A percentile compares a stretch with the other conserved stretches of the same genome.
These are phyloP conservation scores for Ochotona curzoniae DNA, from an alignment of 2,113 vertebrate species.

Conservation along the genomic window DNA sequence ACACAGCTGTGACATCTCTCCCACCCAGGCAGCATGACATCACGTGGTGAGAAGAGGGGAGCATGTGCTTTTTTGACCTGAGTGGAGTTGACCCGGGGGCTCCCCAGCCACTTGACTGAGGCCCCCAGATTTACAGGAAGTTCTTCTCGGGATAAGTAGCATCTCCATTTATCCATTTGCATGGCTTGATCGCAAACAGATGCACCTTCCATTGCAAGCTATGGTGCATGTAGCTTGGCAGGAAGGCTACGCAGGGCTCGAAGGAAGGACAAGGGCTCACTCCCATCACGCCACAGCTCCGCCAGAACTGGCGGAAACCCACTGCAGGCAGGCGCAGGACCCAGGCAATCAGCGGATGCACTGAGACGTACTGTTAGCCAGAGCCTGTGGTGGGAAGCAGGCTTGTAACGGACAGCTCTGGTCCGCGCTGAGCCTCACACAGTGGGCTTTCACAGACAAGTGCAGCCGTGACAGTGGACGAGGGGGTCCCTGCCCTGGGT, in stretches of 20 bases:
- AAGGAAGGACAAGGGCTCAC: slow-evolving; percentile 2
- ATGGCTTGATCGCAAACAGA: neutral
- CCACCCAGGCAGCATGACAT: neutral
- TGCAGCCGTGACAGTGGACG: neutral
- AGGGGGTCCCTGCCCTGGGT: too few species aligned
- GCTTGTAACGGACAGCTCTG: neutral
- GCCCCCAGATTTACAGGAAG: neutral
- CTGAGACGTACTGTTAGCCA: too few species aligned
- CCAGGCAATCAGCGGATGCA: neutral
- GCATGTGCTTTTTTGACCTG: neutral
- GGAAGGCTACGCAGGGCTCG: slow-evolving; percentile 11
- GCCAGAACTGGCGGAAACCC: neutral
- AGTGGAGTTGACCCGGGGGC: neutral
- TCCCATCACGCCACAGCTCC: neutral
- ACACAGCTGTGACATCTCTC: neutral
- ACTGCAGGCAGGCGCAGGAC: neutral
- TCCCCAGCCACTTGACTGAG: neutral
- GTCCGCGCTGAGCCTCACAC: neutral
- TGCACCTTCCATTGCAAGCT: neutral
- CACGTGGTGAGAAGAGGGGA: neutral
- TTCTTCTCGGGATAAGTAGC: neutral
- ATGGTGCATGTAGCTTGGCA: slow-evolving; percentile 41
- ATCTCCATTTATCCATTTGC: neutral
- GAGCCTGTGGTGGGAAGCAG: neutral
- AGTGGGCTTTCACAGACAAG: neutral